Evolutionary conservation across 1,140 invertebrate genomes (phyloP), one percentile per base, ranked within the genome.

Genomic region (Drosophila kepulauana): DNA sequence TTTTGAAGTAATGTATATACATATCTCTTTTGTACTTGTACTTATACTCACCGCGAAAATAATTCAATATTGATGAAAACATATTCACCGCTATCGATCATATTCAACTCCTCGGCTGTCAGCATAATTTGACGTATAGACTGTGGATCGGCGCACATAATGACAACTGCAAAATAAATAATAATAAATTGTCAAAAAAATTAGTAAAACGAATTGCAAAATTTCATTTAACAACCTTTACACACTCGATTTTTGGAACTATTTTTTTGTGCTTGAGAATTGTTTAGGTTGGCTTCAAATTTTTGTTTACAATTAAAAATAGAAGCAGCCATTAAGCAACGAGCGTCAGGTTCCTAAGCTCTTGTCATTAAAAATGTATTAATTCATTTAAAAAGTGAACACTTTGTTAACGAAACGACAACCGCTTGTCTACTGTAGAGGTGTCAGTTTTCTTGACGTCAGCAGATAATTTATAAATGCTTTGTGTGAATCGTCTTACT

Each of bases 1-100:
- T 35, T 33, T 35, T 54, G 20, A 35, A 54, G 48, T 59, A 54
- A 54, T 48, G 46, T 64, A 64, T 46, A 75, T 45, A 11, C 43
- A 45, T 64, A 70, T 69, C 56, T 62, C 28, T 70, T 70, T 63
- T 58, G 64, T 72, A 46, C 56, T 51, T 69, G 81, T 63, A 38
- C 11, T 58, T 57, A 51, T 72, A 92, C 95, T 96, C 94, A 99
- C 98, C 97, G 98, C 72, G 96, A 97, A 91, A 98, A 98, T 8
- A 99, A 94, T 92, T 99, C 98, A 81, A 99, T 98, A 92, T 98
- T 99, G 93, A 99, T 98, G 94, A 99, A 99, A 35, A 99, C 98
- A 93, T 99, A 99, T 94, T 99, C 98, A 11, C 98, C 98, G 65
- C 97, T 98, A 79, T 97, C 96, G 46, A 98, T 96, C 97, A 99